phyloP scores from a whole-genome alignment of 2,113 vertebrate genomes.

The Prolemur simus region DNA sequence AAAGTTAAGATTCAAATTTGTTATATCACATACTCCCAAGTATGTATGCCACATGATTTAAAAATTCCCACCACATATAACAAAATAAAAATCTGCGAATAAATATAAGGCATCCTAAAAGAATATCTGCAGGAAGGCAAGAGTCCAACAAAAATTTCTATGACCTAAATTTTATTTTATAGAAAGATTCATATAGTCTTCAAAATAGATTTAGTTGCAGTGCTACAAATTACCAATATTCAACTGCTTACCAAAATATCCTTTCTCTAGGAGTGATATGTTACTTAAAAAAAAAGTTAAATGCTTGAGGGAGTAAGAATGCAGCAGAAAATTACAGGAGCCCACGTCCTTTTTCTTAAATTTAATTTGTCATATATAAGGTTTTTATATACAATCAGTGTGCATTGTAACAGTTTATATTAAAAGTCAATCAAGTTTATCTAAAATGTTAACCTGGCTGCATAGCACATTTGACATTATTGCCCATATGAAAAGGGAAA shows the following conservation, averaged over 20 bases:
- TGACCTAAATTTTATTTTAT: slow-evolving; percentile 44
- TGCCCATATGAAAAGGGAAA: slow-evolving; percentile 90
- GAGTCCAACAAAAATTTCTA: slow-evolving; percentile 32
- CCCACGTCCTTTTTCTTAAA: slow-evolving; percentile 88
- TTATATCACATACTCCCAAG: slow-evolving; percentile 47
- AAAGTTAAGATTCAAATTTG: slow-evolving; percentile 39
- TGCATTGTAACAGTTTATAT: slow-evolving; percentile 95
- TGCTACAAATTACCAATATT: slow-evolving; percentile 45
- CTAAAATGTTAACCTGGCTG: slow-evolving; percentile 96
- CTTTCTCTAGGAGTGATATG: slow-evolving; percentile 36
- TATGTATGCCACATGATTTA: slow-evolving; percentile 19
- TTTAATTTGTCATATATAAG: slow-evolving; percentile 97
- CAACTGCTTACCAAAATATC: slow-evolving; percentile 58
- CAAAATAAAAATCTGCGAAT: slow-evolving; percentile 61
- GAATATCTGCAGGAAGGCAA: slow-evolving; percentile 39
- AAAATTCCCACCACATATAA: slow-evolving; percentile 53
- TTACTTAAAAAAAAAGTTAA: slow-evolving; percentile 46
- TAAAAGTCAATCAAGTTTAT: slow-evolving; percentile 90
- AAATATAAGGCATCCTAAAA: slow-evolving; percentile 58
- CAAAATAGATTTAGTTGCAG: slow-evolving; percentile 44
- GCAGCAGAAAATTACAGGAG: slow-evolving; percentile 85
- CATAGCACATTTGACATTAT: slow-evolving; percentile 99
- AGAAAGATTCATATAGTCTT: slow-evolving; percentile 39
- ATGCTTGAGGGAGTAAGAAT: slow-evolving; percentile 71
- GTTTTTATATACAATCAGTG: slow-evolving; percentile 96